Evolutionary conservation across 2,797 vertebrate genomes (phyloP), one percentile per base, ranked within the genome.

Genomic region (Taeniopygia guttata): DNA sequence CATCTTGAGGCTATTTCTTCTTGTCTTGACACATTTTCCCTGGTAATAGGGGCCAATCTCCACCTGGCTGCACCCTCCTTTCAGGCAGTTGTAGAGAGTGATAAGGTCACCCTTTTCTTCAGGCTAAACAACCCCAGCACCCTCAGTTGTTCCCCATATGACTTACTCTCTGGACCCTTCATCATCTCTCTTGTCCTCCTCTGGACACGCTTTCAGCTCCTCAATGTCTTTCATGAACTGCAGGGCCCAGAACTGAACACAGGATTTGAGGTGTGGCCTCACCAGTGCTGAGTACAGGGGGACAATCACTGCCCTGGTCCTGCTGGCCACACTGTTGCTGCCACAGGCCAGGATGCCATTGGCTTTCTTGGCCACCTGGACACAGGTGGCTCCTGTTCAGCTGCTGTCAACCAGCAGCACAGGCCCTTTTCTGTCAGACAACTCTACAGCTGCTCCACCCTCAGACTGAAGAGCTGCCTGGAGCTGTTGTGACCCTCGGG

Each of bases 281-380:
- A 40, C 9, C 25, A 40, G 11, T 9, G 20, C 14, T 0, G 0
- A 30, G 17, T 6, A 6, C 14, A 34, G 16, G 8, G 16, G 1
- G 4, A 25, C 7, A 29, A 5, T n/a, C 52, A 0, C 11, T 38
- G 23, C 3, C 32, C 23, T 29, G 11, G 1, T 29, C 9, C 45
- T 73, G 13, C 38, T 51, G 51, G 32, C 0, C n/a, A 17, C 23
- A 7, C 7, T 21, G 1, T 5, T 43, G 5, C 27, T 64, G 27
- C 36, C 13, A 10, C 10, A 58, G 45, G 0, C 18, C 32, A 51
- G 51, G 56, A 30, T 49, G n/a, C 11, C 43, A 11, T 2, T 32
- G 12, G 3, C 3, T 16, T 49, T 49, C 49, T 16, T 43, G 22
- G 3, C 15, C 20, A 36, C 1, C 43, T 32, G 27, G 16, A 3